Conservation (phyloP, 2,113 vertebrate genomes). For the Megaceryle torquata region DNA sequence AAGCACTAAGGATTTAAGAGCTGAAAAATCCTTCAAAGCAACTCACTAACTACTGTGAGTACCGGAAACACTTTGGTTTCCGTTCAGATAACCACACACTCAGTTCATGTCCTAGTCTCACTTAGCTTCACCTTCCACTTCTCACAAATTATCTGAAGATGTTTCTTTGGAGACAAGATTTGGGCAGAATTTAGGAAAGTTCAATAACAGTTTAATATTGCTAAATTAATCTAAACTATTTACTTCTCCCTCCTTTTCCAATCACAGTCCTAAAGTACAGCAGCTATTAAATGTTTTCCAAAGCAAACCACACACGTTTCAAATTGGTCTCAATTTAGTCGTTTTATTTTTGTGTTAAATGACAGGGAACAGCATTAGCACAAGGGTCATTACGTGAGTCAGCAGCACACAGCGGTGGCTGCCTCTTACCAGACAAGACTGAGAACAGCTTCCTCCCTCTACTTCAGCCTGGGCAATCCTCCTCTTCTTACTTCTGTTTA, state of each 20-base stretch:
- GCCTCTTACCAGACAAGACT: not conserved
- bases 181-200: not conserved
- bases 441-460: not conserved
- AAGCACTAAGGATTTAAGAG: not conserved
- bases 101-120: not conserved
- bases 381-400: constrained; percentile 49
- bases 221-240: constrained; percentile 26
- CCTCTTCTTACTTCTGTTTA: not conserved
- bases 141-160: not conserved
- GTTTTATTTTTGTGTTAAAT: constrained; percentile 59
- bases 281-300: not conserved
- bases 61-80: constrained; percentile 2
- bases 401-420: not conserved
- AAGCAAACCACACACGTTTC: not conserved
- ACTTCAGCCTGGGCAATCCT: not conserved
- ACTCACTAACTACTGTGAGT: not conserved
- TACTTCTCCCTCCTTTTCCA: not conserved
- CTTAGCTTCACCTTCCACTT: not conserved
- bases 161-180: not conserved
- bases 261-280: not conserved
- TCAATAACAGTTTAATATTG: not conserved
- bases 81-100: not conserved
- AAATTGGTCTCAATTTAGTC: constrained; percentile 18
- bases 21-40: constrained; percentile 29
- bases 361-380: constrained; percentile 37